Evolutionary conservation across 2,888 invertebrate genomes (phyloP), one percentile per base, ranked within the genome.

Genomic region (Branchellion lobata): DNA sequence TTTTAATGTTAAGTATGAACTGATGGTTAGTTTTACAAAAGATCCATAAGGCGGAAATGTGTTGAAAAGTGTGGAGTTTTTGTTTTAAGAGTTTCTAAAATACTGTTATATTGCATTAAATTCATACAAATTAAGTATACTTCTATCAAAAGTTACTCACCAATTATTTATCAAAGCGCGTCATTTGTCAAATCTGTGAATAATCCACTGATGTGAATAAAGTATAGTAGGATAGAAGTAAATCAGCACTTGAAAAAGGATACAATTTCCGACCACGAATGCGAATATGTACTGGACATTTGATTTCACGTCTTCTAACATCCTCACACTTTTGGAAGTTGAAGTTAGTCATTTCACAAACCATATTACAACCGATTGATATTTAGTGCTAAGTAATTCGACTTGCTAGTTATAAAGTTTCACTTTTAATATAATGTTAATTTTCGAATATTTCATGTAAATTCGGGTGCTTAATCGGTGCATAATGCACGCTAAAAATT

Each of bases 261-360:
- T n/a, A 47, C 8, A 57, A 57, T 14, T 40, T 74, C 34, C 51
- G 24, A n/a, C 27, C 29, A 3, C 29, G 11, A 40, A 40, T 40
- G 72, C 29, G 24, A 80, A 73, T 31, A 93, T 93, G 93, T 93
- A 93, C 91, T 93, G 93, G 93, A 91, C 92, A 87, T 92, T 91
- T 87, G 93, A 92, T 89, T 91, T 91, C 87, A 90, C 91, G 86
- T 91, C 92, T 84, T 91, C 92, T 85, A 92, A 92, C 88, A 91
- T 93, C 87, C 93, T 92, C 87, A 91, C 91, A 84, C 90, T 93
- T 85, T 91, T 93, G 82, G 91, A 91, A 86, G 92, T 92, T 88
- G 92, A 93, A 91, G 93, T 92, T 90, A 86, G 86, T 82, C n/a
- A 24, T 1, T 76, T 34, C 29, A n/a, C n/a, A n/a, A n/a, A n/a